A percentile compares a stretch with the other conserved stretches of the same genome.
Conservation (phyloP, 2,797 vertebrate species). For the Bovichtus diacanthus region DNA sequence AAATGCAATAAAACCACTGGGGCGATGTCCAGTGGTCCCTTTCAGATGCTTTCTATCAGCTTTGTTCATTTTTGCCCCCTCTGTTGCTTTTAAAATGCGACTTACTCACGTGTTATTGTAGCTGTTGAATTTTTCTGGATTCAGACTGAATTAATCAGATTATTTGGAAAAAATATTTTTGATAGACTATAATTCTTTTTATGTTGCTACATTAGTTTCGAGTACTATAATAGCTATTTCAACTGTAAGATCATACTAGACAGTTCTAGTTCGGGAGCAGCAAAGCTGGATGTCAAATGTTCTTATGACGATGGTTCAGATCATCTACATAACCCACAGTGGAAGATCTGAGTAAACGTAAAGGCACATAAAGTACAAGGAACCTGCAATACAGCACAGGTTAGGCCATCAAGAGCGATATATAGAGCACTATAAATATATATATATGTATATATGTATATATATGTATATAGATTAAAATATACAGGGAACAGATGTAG, state of each 20-base stretch:
- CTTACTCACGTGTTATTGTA: not conserved
- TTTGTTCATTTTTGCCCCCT: conserved; percentile 13
- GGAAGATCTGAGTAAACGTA: not conserved
- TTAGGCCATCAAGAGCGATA: not conserved
- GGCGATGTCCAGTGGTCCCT: not conserved
- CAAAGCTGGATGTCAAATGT: not conserved
- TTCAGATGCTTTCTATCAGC: conserved; percentile 22
- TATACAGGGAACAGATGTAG: too few species aligned
- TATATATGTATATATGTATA: too few species aligned
- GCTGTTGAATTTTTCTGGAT: not conserved
- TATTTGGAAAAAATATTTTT: not conserved
- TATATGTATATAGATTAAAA: too few species aligned
- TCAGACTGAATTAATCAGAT: not conserved
- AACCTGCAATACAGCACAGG: not conserved
- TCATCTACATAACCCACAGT: not conserved
- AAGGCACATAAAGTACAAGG: not conserved
- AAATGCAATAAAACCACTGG: conserved; percentile 37
- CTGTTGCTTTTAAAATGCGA: conserved; percentile 12
- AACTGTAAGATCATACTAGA: not conserved
- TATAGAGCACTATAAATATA: too few species aligned
- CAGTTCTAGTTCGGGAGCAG: not conserved
- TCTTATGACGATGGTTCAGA: not conserved
- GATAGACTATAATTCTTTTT: too few species aligned
- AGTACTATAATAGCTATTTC: not conserved
- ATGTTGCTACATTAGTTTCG: not conserved